Percentiles rank a stretch among this genome's conserved stretches.
Evolutionary conservation across 2,888 invertebrate species (phyloP).

Genomic region (Volucella bombylans): DNA sequence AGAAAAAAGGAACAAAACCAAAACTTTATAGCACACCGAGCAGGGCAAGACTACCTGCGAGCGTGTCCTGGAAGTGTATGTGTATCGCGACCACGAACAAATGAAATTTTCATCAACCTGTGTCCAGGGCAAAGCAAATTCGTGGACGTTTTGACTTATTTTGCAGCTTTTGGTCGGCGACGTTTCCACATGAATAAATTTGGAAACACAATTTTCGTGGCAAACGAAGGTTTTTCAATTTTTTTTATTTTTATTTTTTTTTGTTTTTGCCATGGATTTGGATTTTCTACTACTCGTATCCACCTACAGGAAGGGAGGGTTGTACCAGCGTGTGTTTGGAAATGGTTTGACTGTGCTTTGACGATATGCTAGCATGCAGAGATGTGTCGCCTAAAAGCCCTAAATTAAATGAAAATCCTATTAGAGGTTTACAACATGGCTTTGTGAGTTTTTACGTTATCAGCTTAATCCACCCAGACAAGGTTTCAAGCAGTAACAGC

Average conservation of each 20-base stretch:
- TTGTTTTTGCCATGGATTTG: conserved; percentile 54
- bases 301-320: neutral
- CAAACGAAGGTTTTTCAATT: conserved; percentile 41
- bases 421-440: conserved; percentile 72
- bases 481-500: neutral
- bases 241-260: conserved; percentile 5
- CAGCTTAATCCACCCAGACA: conserved; percentile 60
- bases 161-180: conserved; percentile 58
- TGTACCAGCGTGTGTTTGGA: conserved; percentile 8
- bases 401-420: conserved; percentile 74
- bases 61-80: conserved; percentile 14
- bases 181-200: conserved; percentile 71
- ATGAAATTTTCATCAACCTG: conserved; percentile 70
- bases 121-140: conserved; percentile 51
- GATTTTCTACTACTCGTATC: neutral
- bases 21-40: conserved; percentile 43
- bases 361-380: conserved; percentile 31
- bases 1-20: conserved; percentile 20
- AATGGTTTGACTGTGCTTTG: conserved; percentile 48
- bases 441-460: conserved; percentile 62
- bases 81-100: conserved; percentile 68
- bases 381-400: conserved; percentile 72
- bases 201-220: conserved; percentile 50
- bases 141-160: conserved; percentile 56
- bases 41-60: neutral